Evolutionary conservation across 2,888 invertebrate species (phyloP).

Genomic region (Cataglyphis albicans): DNA sequence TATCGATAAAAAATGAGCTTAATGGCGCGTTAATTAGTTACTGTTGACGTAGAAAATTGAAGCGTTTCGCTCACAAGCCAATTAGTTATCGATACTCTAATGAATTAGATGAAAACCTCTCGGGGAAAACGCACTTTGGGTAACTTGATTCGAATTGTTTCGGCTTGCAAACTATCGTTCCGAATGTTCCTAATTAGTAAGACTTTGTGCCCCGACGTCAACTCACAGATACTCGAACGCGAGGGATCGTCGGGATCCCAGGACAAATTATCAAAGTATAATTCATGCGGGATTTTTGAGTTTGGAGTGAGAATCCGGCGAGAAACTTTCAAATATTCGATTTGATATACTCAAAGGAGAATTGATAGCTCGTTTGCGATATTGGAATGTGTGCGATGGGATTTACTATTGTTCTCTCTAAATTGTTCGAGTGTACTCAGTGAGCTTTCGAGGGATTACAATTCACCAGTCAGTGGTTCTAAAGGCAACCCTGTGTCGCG

Average conservation of each 20-base stretch:
- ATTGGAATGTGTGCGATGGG: neutral
- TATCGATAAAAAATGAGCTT: neutral
- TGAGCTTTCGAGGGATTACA: conserved; percentile 42
- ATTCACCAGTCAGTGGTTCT: neutral
- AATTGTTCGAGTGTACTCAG: conserved; percentile 27
- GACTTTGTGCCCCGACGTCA: neutral
- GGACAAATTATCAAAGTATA: neutral
- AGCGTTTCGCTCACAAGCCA: neutral
- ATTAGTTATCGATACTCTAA: conserved; percentile 3
- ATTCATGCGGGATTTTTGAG: neutral
- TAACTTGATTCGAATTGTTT: neutral
- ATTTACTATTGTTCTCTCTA: conserved; percentile 40
- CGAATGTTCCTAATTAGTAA: conserved; percentile 5
- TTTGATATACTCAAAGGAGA: conserved; percentile 2
- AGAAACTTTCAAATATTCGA: neutral
- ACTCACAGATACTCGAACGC: neutral
- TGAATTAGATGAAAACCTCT: conserved; percentile 5
- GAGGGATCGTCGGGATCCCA: neutral
- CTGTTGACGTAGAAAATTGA: neutral
- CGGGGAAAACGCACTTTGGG: conserved; percentile 3
- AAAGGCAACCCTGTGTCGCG: conserved; percentile 19
- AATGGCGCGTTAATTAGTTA: neutral
- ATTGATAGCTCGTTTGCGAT: conserved; percentile 9
- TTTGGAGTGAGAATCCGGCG: neutral
- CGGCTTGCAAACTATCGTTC: neutral